Conservation (phyloP, 1,140 invertebrate species). For the Piezodorus guildinii region DNA sequence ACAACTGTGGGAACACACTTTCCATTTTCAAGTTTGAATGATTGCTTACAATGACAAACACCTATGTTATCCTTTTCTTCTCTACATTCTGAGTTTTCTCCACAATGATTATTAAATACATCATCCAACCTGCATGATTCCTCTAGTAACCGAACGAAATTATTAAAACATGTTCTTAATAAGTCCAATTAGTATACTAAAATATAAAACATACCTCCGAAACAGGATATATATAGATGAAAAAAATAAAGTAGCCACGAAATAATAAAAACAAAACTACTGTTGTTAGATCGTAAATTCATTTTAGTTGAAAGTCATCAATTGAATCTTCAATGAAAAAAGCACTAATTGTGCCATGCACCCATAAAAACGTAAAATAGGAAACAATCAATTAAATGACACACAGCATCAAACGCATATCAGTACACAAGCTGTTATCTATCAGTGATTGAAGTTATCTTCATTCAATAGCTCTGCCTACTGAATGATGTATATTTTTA, state of each 20-base stretch:
- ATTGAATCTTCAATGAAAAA: too few species aligned
- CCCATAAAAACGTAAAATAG: too few species aligned
- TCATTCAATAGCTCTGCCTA: too few species aligned
- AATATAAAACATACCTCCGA: background rate
- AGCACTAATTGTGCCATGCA: too few species aligned
- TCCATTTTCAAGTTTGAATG: background rate
- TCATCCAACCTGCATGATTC: conserved; percentile 1
- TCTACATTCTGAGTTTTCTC: background rate
- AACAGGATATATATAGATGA: background rate
- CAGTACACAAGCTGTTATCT: too few species aligned
- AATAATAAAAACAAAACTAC: background rate
- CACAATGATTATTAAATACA: background rate
- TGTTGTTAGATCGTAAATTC: background rate
- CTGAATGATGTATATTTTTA: too few species aligned
- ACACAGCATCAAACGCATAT: too few species aligned
- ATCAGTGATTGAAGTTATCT: too few species aligned
- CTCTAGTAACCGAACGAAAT: background rate
- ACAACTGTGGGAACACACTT: background rate
- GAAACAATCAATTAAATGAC: too few species aligned
- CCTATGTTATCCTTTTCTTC: background rate
- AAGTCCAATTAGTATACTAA: background rate
- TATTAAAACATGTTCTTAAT: background rate
- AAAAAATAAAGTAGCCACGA: background rate
- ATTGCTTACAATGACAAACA: background rate
- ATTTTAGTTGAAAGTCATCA: background rate